Evolutionary conservation across 2,113 vertebrate species (phyloP), one percentile per base, ranked within the genome.

Genomic region (Myiozetetes cayanensis): DNA sequence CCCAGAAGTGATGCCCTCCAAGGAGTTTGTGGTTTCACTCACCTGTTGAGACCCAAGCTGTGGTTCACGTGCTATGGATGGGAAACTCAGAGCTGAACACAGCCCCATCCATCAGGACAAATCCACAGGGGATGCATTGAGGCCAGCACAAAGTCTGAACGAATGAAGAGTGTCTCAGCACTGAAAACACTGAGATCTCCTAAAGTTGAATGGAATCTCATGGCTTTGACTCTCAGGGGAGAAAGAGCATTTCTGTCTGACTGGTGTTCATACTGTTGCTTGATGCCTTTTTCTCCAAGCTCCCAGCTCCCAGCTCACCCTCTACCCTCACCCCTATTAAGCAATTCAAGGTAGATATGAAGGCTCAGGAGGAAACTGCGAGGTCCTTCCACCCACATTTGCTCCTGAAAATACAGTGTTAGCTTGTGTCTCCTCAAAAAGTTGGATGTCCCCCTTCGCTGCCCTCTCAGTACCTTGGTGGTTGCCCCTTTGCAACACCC

Each of bases 131-230:
- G 33, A 28, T 35, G 61, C 25, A 24, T 30, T 6, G 39, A 80
- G 12, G 53, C 12, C 49, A 71, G 17, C 0, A 0, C 61, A 66
- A 12, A 50, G 10, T 30, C 30, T 49, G 39, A n/a, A 25, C 53
- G 56, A 18, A 49, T 10, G 37, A 59, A 44, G 19, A 68, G 4
- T 39, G 18, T 31, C 15, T 28, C 28, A 50, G 35, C 58, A 46
- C 28, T 11, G 10, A 46, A 88, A 93, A 53, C 35, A 53, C 25
- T 3, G 7, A 83, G 30, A 35, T 24, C 6, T 43, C 35, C 41
- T 66, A 2, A 76, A 53, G 9, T 2, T 79, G 37, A 14, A 10
- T 27, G 8, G 25, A 14, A 14, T 62, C 4, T 62, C 14, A 2
- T 9, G 18, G 23, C 23, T 93, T 81, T 1, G 1, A 53, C 43